These are phyloP conservation scores for Hypothenemus hampei DNA, from an alignment of 1,140 invertebrate genomes.

Conservation along the genomic window DNA sequence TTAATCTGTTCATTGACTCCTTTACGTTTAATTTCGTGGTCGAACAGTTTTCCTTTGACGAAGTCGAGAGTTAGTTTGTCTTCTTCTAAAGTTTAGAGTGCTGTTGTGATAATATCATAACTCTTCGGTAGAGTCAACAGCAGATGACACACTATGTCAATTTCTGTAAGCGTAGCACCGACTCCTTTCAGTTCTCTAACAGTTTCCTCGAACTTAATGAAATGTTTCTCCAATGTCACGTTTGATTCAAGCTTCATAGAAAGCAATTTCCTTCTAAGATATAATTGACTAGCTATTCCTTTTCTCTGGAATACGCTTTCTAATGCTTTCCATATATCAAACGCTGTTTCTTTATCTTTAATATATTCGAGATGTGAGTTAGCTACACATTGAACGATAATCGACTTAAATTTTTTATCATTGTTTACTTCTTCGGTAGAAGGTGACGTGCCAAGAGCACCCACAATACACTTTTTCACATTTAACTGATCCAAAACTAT, in stretches of 20 bases:
- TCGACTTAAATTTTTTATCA: too few species aligned
- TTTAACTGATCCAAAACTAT: too few species aligned
- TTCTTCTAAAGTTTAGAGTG: slow-evolving; percentile 43
- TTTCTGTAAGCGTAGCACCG: slow-evolving; percentile 29
- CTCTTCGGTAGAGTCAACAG: slow-evolving; percentile 39
- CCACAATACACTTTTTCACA: too few species aligned
- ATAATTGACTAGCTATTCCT: slow-evolving; percentile 43
- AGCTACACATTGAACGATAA: too few species aligned
- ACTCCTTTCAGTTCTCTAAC: slow-evolving; percentile 42
- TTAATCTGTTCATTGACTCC: too few species aligned
- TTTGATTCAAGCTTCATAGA: slow-evolving; percentile 42
- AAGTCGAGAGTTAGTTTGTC: slow-evolving; percentile 42
- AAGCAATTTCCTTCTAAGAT: slow-evolving; percentile 41
- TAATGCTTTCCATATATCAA: too few species aligned
- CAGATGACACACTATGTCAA: slow-evolving; percentile 36
- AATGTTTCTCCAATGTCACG: slow-evolving; percentile 38
- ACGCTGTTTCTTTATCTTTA: too few species aligned
- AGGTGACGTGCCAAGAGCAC: too few species aligned
- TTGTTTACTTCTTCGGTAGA: too few species aligned
- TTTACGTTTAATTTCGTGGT: slow-evolving; percentile 47
- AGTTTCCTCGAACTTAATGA: slow-evolving; percentile 38
- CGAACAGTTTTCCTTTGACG: slow-evolving; percentile 44
- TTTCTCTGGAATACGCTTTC: too few species aligned
- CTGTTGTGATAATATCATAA: slow-evolving; percentile 42
- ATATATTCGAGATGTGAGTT: too few species aligned